Conservation (phyloP, 1,140 invertebrate genomes). For the Neodiprion lecontei region DNA sequence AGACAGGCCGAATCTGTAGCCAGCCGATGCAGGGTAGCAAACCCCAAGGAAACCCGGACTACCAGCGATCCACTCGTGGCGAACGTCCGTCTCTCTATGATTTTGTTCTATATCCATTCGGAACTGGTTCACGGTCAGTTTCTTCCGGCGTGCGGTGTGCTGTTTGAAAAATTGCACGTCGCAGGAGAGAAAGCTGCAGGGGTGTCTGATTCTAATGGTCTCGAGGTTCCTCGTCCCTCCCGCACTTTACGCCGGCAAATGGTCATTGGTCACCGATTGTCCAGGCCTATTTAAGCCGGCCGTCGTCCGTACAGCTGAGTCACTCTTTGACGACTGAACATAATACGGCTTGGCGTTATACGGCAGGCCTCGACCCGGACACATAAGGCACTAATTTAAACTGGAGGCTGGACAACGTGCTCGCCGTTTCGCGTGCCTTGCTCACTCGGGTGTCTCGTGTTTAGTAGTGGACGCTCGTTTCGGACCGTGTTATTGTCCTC, state of each 20-base stretch:
- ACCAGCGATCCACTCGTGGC: too few relatives aligned
- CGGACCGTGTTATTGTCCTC: background rate
- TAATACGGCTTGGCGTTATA: background rate
- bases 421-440: background rate
- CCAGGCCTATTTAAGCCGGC: conserved; percentile 38
- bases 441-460: background rate
- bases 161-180: too few relatives aligned
- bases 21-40: too few relatives aligned
- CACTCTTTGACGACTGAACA: conserved; percentile 31
- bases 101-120: too few relatives aligned
- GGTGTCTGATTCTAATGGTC: conserved; percentile 56
- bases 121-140: background rate
- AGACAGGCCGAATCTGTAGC: too few relatives aligned
- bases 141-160: background rate
- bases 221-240: conserved; percentile 19
- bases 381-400: conserved; percentile 19
- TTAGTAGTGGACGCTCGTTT: background rate
- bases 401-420: background rate
- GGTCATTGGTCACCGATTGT: conserved; percentile 42
- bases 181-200: conserved; percentile 18
- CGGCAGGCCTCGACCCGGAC: background rate
- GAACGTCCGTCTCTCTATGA: too few relatives aligned
- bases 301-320: conserved; percentile 31
- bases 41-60: too few relatives aligned
- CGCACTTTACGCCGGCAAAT: conserved; percentile 38